Percentiles rank a stretch among this genome's conserved stretches.
Conservation (phyloP, 2,888 invertebrate genomes). For the Ashinkailepas kermadecensis region DNA sequence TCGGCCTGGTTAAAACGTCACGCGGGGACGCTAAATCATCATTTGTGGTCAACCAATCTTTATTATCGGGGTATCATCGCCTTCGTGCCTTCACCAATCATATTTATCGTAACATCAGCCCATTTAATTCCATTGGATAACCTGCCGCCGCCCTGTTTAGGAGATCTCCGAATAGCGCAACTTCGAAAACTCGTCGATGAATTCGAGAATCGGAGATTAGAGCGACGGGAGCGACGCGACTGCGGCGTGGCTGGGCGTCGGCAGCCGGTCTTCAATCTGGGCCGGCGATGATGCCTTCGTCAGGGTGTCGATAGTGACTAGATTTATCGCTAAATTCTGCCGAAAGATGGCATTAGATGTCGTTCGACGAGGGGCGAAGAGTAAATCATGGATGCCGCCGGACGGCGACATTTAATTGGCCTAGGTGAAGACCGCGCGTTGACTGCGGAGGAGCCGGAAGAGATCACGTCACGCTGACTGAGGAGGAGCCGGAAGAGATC, state of each 20-base stretch:
- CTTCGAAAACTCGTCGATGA: conserved; percentile 15
- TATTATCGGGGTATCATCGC: conserved; percentile 22
- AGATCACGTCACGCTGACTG: too few species aligned
- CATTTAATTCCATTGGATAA: conserved; percentile 22
- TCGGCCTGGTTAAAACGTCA: conserved; percentile 1
- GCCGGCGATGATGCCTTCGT: conserved; percentile 12
- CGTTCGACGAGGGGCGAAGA: background rate
- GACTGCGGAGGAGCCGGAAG: too few species aligned
- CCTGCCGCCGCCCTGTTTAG: conserved; percentile 6
- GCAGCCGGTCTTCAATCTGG: background rate
- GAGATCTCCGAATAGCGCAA: background rate
- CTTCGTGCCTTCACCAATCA: conserved; percentile 9
- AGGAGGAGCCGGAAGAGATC: too few species aligned
- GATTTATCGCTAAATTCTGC: conserved; percentile 19
- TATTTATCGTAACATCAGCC: conserved; percentile 20
- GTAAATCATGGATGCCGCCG: background rate
- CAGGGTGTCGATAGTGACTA: background rate
- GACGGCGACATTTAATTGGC: background rate
- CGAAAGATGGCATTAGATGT: conserved; percentile 14
- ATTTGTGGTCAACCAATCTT: conserved; percentile 22
- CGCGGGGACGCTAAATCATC: conserved; percentile 16
- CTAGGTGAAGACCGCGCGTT: too few species aligned
- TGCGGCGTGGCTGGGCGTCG: background rate
- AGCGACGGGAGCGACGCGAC: background rate
- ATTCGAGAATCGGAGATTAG: conserved; percentile 10